These are phyloP conservation scores for Melanostigma gelatinosum DNA, from an alignment of 2,113 vertebrate genomes.

Conservation along the genomic window DNA sequence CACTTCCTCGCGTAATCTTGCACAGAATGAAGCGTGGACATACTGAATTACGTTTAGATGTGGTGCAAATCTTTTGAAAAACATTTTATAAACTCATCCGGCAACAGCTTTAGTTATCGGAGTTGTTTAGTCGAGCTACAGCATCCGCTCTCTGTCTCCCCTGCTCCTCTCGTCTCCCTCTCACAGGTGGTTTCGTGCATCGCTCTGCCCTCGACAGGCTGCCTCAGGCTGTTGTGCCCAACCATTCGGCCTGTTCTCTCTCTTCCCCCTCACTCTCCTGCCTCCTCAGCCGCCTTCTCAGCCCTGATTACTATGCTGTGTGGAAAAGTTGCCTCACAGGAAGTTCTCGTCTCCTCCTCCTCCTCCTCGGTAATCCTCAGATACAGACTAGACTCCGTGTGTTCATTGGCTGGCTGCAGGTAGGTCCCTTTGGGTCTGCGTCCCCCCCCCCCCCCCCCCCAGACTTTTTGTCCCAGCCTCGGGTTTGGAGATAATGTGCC, in stretches of 20 bases:
- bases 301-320: slow-evolving; percentile 29
- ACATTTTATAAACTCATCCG: not conserved
- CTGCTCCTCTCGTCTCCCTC: not conserved
- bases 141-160: not conserved
- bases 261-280: slow-evolving; percentile 9
- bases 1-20: slow-evolving; percentile 1
- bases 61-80: not conserved
- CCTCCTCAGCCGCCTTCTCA: slow-evolving; percentile 35
- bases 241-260: slow-evolving; percentile 17
- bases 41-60: not conserved
- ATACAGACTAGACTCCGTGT: slow-evolving; percentile 17
- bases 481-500: slow-evolving; percentile 12
- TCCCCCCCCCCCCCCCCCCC: not conserved
- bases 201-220: slow-evolving; percentile 29
- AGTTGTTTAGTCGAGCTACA: slow-evolving; percentile 14
- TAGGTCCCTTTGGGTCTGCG: slow-evolving; percentile 4
- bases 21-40: not conserved
- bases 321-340: slow-evolving; percentile 36
- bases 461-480: slow-evolving; percentile 29
- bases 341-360: slow-evolving; percentile 26
- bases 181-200: slow-evolving; percentile 33
- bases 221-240: slow-evolving; percentile 64
- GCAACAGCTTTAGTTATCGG: not conserved
- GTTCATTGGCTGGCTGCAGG: slow-evolving; percentile 26
- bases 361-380: slow-evolving; percentile 33